Evolutionary conservation across 2,888 invertebrate genomes (phyloP).

Genomic region (Strigamia transsilvanica): DNA sequence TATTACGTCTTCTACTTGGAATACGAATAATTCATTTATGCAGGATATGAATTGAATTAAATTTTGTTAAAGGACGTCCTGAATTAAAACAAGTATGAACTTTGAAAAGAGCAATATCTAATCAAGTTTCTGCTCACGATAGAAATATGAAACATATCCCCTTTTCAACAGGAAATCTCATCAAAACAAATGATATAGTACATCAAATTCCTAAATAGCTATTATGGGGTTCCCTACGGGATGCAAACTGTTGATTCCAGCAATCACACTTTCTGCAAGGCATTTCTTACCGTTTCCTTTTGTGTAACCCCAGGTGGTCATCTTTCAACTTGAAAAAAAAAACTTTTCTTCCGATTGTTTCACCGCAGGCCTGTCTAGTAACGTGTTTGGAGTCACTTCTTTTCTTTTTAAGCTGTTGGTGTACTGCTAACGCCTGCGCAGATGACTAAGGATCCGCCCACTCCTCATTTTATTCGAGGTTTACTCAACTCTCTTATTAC

Average conservation of each 20-base stretch:
- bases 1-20: too few species aligned
- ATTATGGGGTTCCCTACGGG: not conserved
- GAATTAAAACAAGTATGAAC: not conserved
- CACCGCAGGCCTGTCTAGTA: not conserved
- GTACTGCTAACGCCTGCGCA: constrained; percentile 12
- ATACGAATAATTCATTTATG: not conserved
- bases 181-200: not conserved
- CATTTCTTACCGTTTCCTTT: constrained; percentile 20
- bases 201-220: not conserved
- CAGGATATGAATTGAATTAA: not conserved
- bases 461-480: not conserved
- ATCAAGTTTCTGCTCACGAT: not conserved
- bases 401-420: constrained; percentile 27
- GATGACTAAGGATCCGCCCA: constrained; percentile 4
- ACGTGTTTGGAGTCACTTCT: constrained; percentile 11
- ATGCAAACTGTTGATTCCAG: not conserved
- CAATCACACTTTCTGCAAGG: not conserved
- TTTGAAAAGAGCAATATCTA: not conserved
- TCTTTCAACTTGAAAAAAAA: not conserved
- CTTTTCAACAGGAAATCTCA: not conserved
- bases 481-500: not conserved
- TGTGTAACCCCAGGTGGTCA: constrained; percentile 11
- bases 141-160: not conserved
- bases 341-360: not conserved
- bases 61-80: not conserved